Percentiles rank a stretch among this genome's conserved stretches.
These are phyloP conservation scores for Alsophila aescularia DNA, from an alignment of 2,888 invertebrate species.

Conservation along the genomic window DNA sequence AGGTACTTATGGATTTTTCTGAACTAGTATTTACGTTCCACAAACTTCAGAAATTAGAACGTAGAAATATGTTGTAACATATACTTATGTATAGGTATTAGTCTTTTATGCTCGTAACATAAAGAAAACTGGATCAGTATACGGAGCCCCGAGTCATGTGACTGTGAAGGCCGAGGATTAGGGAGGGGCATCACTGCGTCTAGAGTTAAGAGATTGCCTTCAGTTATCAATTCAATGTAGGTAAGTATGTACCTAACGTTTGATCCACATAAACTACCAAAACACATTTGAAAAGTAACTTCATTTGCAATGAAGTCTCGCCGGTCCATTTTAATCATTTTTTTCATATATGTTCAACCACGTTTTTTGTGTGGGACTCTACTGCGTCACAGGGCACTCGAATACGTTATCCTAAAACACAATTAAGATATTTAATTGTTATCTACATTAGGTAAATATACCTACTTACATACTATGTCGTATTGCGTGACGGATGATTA, in stretches of 20 bases:
- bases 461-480: no score
- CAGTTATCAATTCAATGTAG: slow-evolving; percentile 39
- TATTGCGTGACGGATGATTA: no score
- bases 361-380: no score
- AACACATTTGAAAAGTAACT: not conserved
- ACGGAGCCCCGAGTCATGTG: slow-evolving; percentile 67
- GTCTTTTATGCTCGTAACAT: slow-evolving; percentile 38
- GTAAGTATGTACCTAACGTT: not conserved
- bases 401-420: no score
- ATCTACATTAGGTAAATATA: not conserved
- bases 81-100: slow-evolving; percentile 35
- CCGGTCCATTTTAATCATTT: no score
- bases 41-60: slow-evolving; percentile 20
- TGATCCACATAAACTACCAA: not conserved
- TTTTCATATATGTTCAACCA: no score
- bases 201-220: slow-evolving; percentile 43
- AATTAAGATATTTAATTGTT: no score
- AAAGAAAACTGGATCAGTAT: slow-evolving; percentile 62
- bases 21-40: not conserved
- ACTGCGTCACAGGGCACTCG: no score
- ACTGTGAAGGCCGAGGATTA: slow-evolving; percentile 53
- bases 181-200: slow-evolving; percentile 16
- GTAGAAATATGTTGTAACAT: slow-evolving; percentile 39
- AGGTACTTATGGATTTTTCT: no score
- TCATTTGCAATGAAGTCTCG: not conserved